Conservation (phyloP, 1,140 invertebrate species). For the Episyrphus balteatus region DNA sequence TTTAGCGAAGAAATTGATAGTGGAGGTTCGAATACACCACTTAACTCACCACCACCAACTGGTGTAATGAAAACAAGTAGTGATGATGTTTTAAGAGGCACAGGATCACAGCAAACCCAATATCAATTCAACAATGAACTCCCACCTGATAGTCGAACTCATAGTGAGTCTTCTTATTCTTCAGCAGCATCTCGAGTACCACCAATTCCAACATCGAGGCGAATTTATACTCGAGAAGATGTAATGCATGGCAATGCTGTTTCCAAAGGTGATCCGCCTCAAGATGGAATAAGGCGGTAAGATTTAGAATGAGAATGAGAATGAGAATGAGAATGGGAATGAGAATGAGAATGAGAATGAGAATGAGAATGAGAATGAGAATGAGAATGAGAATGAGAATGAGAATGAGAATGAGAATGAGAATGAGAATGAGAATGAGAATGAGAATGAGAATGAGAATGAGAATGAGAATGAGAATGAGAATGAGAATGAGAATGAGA, state of each 20-base stretch:
- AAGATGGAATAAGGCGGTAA: neutral
- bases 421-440: neutral
- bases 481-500: neutral
- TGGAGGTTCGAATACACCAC: neutral
- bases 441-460: neutral
- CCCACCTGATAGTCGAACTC: neutral
- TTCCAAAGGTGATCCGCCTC: slow-evolving; percentile 36
- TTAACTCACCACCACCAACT: neutral
- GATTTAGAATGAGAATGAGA: too few relatives aligned
- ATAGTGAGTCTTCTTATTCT: neutral
- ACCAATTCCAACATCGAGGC: neutral
- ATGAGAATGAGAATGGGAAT: neutral
- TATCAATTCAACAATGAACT: neutral
- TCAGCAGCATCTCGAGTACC: neutral
- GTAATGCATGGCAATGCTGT: slow-evolving; percentile 60
- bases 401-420: neutral
- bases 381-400: neutral
- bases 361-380: neutral
- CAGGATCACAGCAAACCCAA: too few relatives aligned
- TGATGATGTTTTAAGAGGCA: too few relatives aligned
- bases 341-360: neutral
- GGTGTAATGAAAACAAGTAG: neutral
- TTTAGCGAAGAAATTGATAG: slow-evolving; percentile 3
- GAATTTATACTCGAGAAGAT: slow-evolving; percentile 55
- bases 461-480: neutral